Evolutionary conservation across 1,140 invertebrate genomes (phyloP), one percentile per base, ranked within the genome.

Genomic region (Meloidogyne exigua): DNA sequence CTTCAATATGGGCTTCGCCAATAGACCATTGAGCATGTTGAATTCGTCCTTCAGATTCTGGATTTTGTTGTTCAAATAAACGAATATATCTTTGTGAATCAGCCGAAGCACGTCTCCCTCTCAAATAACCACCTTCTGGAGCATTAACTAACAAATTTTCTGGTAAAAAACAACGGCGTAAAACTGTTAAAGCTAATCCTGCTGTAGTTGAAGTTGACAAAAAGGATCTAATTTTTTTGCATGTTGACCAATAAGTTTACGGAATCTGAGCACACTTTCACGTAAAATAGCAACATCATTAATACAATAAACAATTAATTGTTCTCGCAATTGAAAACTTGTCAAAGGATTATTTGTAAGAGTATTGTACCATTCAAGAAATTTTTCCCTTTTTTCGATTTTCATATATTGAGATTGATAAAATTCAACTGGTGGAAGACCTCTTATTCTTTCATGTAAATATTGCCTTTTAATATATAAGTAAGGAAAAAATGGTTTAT

Each of bases 251-350:
- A 75, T 72, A 1, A 75, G 73, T 18, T 36, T 15, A 0, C 73
- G 73, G 7, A 75, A 75, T 0, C 39, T 15, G 5, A 75, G 13
- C 5, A 66, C 63, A n/a, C 39, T 49, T 21, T 69, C 63, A 0
- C 73, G 73, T 0, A 75, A 15, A 75, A 75, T 75, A 0, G 63
- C 73, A 4, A 75, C 73, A 2, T 75, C 73, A 28, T 75, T 75
- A 0, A 32, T 12, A 28, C 64, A 65, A 28, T 65, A 65, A 28
- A 23, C 11, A 28, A 11, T 10, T 23, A n/a, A n/a, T n/a, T n/a
- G n/a, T n/a, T n/a, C n/a, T n/a, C n/a, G n/a, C n/a, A n/a, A n/a
- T n/a, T n/a, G 26, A 12, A 25, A 25, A 10, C 12, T 65, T 65
- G 64, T 28, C 10, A 10, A n/a, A n/a, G n/a, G n/a, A n/a, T 42